phyloP scores from a whole-genome alignment of 2,888 invertebrate genomes.

The Nebria brevicollis region DNA sequence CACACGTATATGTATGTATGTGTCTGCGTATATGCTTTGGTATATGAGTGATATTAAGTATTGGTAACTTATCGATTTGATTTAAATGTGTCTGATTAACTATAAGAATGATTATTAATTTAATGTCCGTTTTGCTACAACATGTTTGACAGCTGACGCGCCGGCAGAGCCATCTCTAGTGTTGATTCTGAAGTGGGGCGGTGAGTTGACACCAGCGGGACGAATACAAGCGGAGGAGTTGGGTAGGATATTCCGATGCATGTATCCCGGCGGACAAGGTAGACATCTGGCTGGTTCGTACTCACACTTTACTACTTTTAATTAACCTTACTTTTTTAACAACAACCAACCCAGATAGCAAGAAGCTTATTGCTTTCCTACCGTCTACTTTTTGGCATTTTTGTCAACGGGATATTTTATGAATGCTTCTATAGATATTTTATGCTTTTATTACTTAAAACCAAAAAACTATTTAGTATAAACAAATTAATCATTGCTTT shows the following conservation, averaged over 20 bases:
- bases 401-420: background rate
- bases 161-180: constrained; percentile 94
- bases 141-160: constrained; percentile 71
- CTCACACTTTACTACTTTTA: constrained; percentile 58
- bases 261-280: constrained; percentile 98
- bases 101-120: background rate
- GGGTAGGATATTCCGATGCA: constrained; percentile 97
- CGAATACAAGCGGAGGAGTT: constrained; percentile 97
- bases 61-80: background rate
- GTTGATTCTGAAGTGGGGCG: constrained; percentile 99
- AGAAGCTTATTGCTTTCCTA: constrained; percentile 5
- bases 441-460: background rate
- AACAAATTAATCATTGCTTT: background rate
- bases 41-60: background rate
- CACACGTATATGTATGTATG: background rate
- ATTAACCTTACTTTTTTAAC: constrained; percentile 38
- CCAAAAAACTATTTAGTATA: background rate
- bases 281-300: constrained; percentile 81
- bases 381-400: constrained; percentile 6
- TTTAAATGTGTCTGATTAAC: background rate
- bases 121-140: constrained; percentile 24
- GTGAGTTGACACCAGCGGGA: constrained; percentile 97
- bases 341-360: constrained; percentile 11
- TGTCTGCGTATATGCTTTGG: background rate
- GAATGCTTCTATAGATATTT: background rate